Conservation (phyloP, 2,888 invertebrate genomes). For the Chrysolina americana region DNA sequence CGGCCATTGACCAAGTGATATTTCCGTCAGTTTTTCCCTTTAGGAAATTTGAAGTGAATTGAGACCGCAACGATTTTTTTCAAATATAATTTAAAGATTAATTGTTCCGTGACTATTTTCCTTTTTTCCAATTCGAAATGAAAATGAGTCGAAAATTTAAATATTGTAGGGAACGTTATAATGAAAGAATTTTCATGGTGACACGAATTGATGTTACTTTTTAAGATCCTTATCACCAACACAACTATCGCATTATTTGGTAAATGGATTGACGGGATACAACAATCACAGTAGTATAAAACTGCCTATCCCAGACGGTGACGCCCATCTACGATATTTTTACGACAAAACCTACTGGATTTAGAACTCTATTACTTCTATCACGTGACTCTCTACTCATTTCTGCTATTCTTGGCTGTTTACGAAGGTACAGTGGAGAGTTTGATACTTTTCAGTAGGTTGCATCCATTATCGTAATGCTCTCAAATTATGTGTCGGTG, state of each 20-base stretch:
- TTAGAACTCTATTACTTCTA: neutral
- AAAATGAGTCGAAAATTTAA: neutral
- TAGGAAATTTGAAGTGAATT: no score
- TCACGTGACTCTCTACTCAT: neutral
- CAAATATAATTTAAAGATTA: neutral
- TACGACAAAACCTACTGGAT: neutral
- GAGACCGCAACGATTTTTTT: neutral
- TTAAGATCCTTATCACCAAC: neutral
- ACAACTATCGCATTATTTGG: neutral
- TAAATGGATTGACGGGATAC: neutral
- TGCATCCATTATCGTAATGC: no score
- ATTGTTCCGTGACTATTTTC: no score
- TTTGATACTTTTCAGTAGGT: neutral
- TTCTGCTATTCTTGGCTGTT: neutral
- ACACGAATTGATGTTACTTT: neutral
- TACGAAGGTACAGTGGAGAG: neutral
- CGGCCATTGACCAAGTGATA: no score
- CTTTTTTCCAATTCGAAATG: neutral
- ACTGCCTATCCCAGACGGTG: neutral
- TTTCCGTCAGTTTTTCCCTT: no score
- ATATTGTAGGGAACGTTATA: neutral
- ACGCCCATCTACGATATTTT: neutral
- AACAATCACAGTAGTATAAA: neutral
- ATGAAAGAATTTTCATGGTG: neutral
- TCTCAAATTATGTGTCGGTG: no score